phyloP scores from a whole-genome alignment of 2,113 vertebrate species.

The Hippocampus abdominalis region DNA sequence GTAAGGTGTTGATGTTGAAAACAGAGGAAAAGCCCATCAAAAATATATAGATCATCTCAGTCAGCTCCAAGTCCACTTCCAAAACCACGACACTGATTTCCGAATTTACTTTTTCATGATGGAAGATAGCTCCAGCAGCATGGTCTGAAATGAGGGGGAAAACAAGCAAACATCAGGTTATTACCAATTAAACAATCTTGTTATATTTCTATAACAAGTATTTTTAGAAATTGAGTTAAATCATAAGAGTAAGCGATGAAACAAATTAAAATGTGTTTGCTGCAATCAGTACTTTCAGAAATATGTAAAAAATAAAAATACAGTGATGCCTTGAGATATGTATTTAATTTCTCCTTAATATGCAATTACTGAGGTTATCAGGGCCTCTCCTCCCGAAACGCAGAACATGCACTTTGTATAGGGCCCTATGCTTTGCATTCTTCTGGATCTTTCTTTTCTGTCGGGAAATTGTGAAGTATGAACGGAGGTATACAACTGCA shows the following conservation, averaged over 20 bases:
- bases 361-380: too few species aligned
- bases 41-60: not conserved
- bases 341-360: too few species aligned
- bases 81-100: not conserved
- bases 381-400: too few species aligned
- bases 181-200: not conserved
- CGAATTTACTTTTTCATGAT: conserved; percentile 92
- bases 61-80: not conserved
- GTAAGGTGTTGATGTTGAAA: not conserved
- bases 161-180: not conserved
- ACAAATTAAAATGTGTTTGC: not conserved
- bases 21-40: not conserved
- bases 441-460: too few species aligned
- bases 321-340: too few species aligned
- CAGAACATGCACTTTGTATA: too few species aligned
- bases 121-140: conserved; percentile 92
- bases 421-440: too few species aligned
- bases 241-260: not conserved
- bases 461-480: too few species aligned
- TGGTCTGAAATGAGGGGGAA: conserved; percentile 77
- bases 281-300: too few species aligned
- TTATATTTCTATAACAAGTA: not conserved
- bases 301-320: too few species aligned
- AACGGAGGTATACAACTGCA: too few species aligned
- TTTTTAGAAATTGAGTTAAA: not conserved